These are phyloP conservation scores for Calycopis cecrops DNA, from an alignment of 1,140 invertebrate species.

Conservation along the genomic window DNA sequence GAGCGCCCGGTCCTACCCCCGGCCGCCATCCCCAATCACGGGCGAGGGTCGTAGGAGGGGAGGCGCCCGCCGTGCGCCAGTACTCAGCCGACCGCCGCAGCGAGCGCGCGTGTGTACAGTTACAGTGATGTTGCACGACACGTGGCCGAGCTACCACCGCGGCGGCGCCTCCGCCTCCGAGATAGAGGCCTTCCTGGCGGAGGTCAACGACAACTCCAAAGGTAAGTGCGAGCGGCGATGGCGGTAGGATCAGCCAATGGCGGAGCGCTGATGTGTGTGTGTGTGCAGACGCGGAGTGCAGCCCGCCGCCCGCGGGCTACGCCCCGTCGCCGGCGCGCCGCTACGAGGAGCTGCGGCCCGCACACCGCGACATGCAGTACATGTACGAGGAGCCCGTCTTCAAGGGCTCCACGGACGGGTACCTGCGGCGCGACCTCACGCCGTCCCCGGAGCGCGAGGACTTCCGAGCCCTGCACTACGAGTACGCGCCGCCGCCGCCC, in stretches of 20 bases:
- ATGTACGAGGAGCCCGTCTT: conserved; percentile 55
- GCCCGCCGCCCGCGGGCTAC: conserved; percentile 45
- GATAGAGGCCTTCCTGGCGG: conserved; percentile 51
- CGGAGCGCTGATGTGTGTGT: conserved; percentile 50
- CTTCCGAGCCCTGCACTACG: conserved; percentile 51
- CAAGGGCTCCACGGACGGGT: conserved; percentile 52
- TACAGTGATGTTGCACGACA: conserved; percentile 51
- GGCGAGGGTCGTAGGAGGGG: conserved; percentile 6
- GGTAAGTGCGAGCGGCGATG: conserved; percentile 36
- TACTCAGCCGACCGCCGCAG: conserved; percentile 26
- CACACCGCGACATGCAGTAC: conserved; percentile 60
- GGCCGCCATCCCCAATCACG: neutral
- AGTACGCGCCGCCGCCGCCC: conserved; percentile 30
- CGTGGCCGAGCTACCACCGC: conserved; percentile 42
- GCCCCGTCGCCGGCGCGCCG: conserved; percentile 47
- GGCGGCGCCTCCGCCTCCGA: conserved; percentile 42
- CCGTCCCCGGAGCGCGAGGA: conserved; percentile 53
- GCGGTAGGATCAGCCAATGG: conserved; percentile 22
- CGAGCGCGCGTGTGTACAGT: conserved; percentile 28
- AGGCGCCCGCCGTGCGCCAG: conserved; percentile 25
- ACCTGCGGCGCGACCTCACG: conserved; percentile 48
- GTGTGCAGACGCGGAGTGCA: conserved; percentile 39
- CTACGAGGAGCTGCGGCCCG: conserved; percentile 62
- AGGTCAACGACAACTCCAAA: conserved; percentile 60
- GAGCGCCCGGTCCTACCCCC: neutral